phyloP scores from a whole-genome alignment of 1,140 invertebrate genomes.

The Pomacea maculata region DNA sequence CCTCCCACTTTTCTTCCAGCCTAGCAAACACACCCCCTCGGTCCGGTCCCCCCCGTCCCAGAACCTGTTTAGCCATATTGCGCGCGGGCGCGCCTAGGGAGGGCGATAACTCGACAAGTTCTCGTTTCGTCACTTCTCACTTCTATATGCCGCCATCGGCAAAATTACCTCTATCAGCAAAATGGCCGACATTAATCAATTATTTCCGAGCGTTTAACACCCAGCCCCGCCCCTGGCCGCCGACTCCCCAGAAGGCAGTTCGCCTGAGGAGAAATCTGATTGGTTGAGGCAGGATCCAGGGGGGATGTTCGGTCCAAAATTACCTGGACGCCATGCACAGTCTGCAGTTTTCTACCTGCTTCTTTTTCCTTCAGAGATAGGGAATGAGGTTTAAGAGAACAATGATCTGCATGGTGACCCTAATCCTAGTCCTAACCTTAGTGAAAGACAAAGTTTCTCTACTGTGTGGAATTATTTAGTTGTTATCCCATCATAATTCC shows the following conservation, averaged over 20 bases:
- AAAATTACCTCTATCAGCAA: constrained; percentile 26
- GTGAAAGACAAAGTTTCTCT: background rate
- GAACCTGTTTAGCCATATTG: constrained; percentile 1
- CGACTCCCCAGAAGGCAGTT: too few relatives aligned
- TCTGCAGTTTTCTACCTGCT: too few relatives aligned
- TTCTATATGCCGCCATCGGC: constrained; percentile 10
- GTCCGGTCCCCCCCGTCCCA: background rate
- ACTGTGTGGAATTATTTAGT: too few relatives aligned
- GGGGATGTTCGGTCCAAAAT: too few relatives aligned
- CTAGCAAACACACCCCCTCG: background rate
- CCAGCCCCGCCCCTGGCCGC: background rate
- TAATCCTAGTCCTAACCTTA: background rate
- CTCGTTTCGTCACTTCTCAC: constrained; percentile 11
- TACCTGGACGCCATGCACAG: too few relatives aligned
- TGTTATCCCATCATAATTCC: too few relatives aligned
- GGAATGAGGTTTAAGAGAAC: background rate
- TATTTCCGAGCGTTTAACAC: constrained; percentile 27
- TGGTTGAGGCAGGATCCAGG: too few relatives aligned
- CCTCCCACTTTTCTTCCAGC: background rate
- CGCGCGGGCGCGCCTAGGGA: background rate
- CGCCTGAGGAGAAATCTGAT: too few relatives aligned
- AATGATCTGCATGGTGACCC: background rate
- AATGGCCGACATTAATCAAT: constrained; percentile 28
- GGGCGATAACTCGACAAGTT: constrained; percentile 3
- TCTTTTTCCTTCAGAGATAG: background rate